Conservation (phyloP, 1,140 invertebrate genomes). For the Drosophila santomea region DNA sequence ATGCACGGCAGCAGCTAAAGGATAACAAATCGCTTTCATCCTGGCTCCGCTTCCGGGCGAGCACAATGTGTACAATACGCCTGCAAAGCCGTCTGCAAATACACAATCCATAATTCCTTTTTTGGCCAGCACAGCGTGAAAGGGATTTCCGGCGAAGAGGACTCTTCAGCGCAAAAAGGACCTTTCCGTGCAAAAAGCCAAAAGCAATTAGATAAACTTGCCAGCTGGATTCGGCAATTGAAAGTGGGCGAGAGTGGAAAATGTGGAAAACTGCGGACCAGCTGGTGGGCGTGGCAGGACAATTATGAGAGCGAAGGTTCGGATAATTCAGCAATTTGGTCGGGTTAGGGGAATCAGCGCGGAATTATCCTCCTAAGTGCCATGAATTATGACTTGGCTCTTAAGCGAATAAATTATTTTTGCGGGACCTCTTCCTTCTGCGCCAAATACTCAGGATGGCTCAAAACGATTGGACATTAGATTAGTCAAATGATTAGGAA, state of each 20-base stretch:
- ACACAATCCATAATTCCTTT: constrained; percentile 65
- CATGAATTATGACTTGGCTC: constrained; percentile 28
- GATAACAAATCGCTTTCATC: constrained; percentile 76
- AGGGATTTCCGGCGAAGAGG: constrained; percentile 48
- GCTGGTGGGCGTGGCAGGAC: constrained; percentile 53
- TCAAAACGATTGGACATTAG: no score
- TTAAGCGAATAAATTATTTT: constrained; percentile 2
- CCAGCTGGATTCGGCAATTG: constrained; percentile 64
- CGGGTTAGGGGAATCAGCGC: constrained; percentile 32
- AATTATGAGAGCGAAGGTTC: constrained; percentile 40
- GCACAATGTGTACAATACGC: constrained; percentile 35
- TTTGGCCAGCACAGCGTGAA: constrained; percentile 64
- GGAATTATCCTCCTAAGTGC: constrained; percentile 36
- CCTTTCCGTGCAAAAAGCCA: constrained; percentile 54
- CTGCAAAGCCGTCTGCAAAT: background rate
- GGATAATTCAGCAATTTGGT: constrained; percentile 40
- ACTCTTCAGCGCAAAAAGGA: constrained; percentile 17
- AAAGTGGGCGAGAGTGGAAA: constrained; percentile 31
- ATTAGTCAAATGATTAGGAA: background rate
- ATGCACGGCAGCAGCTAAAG: constrained; percentile 45
- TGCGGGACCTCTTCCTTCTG: no score
- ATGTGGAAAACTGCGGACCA: constrained; percentile 17
- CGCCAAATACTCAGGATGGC: no score
- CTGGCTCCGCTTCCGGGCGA: constrained; percentile 30
- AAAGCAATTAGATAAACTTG: constrained; percentile 79